A percentile compares a stretch with the other conserved stretches of the same genome.
Evolutionary conservation across 2,888 invertebrate genomes (phyloP).

Genomic region (Epicampocera succincta): DNA sequence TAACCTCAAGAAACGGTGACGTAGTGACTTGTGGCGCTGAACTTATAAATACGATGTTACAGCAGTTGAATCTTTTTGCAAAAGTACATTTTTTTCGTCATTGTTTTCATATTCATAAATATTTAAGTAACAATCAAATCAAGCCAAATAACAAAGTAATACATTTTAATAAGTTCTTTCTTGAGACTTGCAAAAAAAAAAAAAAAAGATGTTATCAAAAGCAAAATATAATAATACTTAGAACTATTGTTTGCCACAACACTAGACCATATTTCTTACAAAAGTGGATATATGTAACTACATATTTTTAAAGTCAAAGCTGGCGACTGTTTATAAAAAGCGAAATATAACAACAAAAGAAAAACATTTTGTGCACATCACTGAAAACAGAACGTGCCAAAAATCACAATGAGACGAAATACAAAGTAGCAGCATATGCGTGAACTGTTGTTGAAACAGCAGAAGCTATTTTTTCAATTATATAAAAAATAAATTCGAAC

Average conservation of each 20-base stretch:
- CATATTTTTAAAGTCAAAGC: neutral
- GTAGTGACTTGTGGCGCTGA: too few relatives aligned
- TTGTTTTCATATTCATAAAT: too few relatives aligned
- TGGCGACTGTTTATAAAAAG: constrained; percentile 33
- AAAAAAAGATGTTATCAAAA: too few relatives aligned
- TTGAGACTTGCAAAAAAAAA: too few relatives aligned
- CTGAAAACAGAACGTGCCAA: constrained; percentile 49
- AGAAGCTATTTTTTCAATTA: neutral
- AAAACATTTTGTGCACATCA: constrained; percentile 55
- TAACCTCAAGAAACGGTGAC: too few relatives aligned
- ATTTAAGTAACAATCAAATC: too few relatives aligned
- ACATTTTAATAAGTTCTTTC: too few relatives aligned
- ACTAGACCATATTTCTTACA: constrained; percentile 26
- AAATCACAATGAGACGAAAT: constrained; percentile 46
- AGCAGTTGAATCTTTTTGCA: too few relatives aligned
- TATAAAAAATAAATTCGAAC: constrained; percentile 29
- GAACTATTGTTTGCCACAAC: constrained; percentile 15
- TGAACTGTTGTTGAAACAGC: neutral
- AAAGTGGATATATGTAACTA: neutral
- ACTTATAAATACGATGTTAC: too few relatives aligned
- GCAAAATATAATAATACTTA: constrained; percentile 6
- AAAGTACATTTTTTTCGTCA: too few relatives aligned
- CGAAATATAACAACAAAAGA: too few relatives aligned
- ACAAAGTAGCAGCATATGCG: neutral
- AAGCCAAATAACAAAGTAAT: too few relatives aligned